Evolutionary conservation across 2,888 invertebrate species (phyloP), one percentile per base, ranked within the genome.

Genomic region (Bugulina stolonifera): DNA sequence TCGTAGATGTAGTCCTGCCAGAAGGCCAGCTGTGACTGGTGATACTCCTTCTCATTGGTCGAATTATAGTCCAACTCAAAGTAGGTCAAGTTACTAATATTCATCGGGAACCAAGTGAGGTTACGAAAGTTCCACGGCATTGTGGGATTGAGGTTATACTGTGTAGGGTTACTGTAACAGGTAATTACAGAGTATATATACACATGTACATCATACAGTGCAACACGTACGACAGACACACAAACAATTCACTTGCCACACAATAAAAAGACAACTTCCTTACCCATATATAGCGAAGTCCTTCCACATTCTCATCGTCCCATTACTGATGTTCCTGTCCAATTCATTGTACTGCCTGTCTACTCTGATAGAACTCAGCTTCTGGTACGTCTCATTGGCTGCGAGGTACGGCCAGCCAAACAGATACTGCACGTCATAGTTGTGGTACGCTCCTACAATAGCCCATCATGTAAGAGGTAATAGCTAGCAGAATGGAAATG

Each of bases 351-450:
- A 84, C 71, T 78, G 77, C 74, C 82, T 82, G 29, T 81, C 75
- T 0, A 80, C 80, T 71, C 78, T 79, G 29, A 84, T 57, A 32
- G 81, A 81, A 35, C 81, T 79, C 55, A 81, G 64, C 23, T 82
- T 79, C 71, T 75, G 77, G 74, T 83, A 80, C 0, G 83, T 81
- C 72, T 81, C 78, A 73, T 86, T 85, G 14, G 64, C 64, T 14
- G 64, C 64, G 73, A 87, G 79, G 75, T 84, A 86, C 0, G 87
- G 86, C 73, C 85, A 83, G 0, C 87, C 87, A 77, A 87, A 86
- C 69, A 87, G 79, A 76, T 86, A 87, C 76, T 86, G 86, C 32
- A 87, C 78, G 73, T 87, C 87, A 73, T 84, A 85, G 57, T 86
- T 86, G 77, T 86, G 86, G 1, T 80, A 78, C n/a, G 81, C 76